These are phyloP conservation scores for Myathropa florea DNA, from an alignment of 2,888 invertebrate genomes.

Conservation along the genomic window DNA sequence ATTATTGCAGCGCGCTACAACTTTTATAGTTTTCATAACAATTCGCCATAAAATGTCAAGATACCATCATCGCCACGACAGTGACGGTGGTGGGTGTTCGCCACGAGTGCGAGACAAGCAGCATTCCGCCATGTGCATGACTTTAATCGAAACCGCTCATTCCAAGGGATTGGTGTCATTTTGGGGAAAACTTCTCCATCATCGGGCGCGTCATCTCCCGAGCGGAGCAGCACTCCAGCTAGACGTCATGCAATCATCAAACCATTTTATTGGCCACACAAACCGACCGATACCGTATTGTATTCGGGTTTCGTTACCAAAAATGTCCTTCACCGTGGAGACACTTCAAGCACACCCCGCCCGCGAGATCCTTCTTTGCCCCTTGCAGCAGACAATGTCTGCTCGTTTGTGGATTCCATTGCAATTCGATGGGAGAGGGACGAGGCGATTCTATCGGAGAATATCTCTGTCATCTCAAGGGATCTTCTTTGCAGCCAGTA, in stretches of 20 bases:
- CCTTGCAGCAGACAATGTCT: not conserved
- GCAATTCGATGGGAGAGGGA: not conserved
- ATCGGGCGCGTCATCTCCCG: no score
- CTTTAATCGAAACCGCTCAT: conserved; percentile 34
- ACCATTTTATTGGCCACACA: conserved; percentile 51
- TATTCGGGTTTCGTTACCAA: not conserved
- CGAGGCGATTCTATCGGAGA: conserved; percentile 3
- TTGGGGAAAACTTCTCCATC: not conserved
- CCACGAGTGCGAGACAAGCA: not conserved
- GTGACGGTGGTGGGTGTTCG: conserved; percentile 4
- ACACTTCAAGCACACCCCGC: not conserved
- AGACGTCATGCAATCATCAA: conserved; percentile 38
- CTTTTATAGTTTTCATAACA: conserved; percentile 62
- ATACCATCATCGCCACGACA: conserved; percentile 7
- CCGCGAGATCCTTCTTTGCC: not conserved
- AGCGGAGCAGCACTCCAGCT: not conserved
- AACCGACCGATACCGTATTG: conserved; percentile 15
- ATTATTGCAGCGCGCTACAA: conserved; percentile 42
- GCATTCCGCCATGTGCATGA: conserved; percentile 30
- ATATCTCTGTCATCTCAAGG: not conserved
- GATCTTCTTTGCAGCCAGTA: not conserved
- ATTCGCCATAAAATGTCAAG: conserved; percentile 59
- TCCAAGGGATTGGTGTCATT: not conserved
- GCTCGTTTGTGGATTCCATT: not conserved
- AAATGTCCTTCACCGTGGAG: not conserved